A percentile compares a stretch with the other conserved stretches of the same genome.
Evolutionary conservation across 2,888 invertebrate genomes (phyloP).

Genomic region (Chromoteleia sp.): DNA sequence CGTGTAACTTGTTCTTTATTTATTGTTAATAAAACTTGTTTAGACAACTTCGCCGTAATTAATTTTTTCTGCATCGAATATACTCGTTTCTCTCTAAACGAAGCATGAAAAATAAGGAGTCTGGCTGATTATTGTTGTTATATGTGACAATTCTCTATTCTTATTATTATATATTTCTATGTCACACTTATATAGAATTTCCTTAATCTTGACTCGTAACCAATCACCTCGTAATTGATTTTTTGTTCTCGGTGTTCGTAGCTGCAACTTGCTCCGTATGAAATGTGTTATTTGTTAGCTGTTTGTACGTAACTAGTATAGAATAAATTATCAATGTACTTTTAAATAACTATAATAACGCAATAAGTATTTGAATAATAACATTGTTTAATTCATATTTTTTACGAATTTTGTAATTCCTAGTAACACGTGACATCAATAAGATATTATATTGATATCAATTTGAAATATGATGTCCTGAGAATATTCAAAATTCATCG

Average conservation of each 20-base stretch:
- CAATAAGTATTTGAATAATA: neutral
- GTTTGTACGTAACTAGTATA: neutral
- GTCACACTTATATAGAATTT: neutral
- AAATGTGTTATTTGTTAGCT: constrained; percentile 2
- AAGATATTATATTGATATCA: too few species aligned
- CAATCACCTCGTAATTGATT: constrained; percentile 14
- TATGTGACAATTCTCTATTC: constrained; percentile 4
- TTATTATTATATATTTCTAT: constrained; percentile 7
- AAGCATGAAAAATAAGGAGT: constrained; percentile 2
- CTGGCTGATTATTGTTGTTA: neutral
- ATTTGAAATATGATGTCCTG: too few species aligned
- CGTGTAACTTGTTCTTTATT: constrained; percentile 13
- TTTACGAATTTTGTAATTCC: too few species aligned
- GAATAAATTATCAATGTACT: too few species aligned
- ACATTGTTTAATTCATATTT: neutral
- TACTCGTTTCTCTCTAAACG: constrained; percentile 3
- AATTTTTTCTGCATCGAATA: constrained; percentile 12
- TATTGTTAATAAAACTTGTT: constrained; percentile 28
- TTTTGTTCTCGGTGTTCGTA: neutral
- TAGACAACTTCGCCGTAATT: constrained; percentile 13
- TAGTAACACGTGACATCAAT: too few species aligned
- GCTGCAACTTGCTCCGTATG: neutral
- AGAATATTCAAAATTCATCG: too few species aligned
- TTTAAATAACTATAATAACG: neutral
- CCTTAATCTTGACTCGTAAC: constrained; percentile 10